phyloP scores from a whole-genome alignment of 2,888 invertebrate genomes.

The Alviniconcha strummeri region DNA sequence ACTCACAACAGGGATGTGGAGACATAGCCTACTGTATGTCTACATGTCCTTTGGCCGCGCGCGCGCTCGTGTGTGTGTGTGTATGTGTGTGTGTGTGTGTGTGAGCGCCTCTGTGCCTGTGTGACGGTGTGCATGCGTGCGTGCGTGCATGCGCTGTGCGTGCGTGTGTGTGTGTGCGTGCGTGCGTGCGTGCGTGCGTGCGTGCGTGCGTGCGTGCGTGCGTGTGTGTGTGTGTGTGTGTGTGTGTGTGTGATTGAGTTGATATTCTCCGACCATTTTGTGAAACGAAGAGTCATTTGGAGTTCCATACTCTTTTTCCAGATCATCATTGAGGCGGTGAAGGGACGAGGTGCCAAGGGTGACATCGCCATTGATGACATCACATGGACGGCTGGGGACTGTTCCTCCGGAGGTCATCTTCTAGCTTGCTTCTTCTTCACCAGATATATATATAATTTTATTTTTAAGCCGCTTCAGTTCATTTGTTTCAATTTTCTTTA shows the following conservation, averaged over 20 bases:
- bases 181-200: background rate
- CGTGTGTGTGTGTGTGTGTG: background rate
- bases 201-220: background rate
- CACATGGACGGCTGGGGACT: constrained; percentile 41
- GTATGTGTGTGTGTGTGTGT: background rate
- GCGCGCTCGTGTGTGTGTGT: too few relatives aligned
- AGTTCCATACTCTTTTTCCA: constrained; percentile 35
- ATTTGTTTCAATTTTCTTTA: too few relatives aligned
- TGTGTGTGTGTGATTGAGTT: background rate
- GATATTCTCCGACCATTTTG: background rate
- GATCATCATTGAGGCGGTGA: constrained; percentile 64
- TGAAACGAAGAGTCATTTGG: too few relatives aligned
- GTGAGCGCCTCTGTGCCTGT: background rate
- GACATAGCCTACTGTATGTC: too few relatives aligned
- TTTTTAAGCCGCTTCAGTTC: too few relatives aligned
- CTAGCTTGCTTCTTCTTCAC: background rate
- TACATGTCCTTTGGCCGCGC: too few relatives aligned
- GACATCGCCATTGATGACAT: constrained; percentile 70
- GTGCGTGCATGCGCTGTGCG: background rate
- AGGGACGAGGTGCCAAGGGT: constrained; percentile 57
- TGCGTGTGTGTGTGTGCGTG: background rate
- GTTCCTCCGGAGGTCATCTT: constrained; percentile 16
- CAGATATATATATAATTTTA: too few relatives aligned
- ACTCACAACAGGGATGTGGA: too few relatives aligned
- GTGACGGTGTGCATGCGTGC: too few relatives aligned